Conservation (phyloP, 92 coral and sea anemone species). For the Epizoanthus rinbou region DNA sequence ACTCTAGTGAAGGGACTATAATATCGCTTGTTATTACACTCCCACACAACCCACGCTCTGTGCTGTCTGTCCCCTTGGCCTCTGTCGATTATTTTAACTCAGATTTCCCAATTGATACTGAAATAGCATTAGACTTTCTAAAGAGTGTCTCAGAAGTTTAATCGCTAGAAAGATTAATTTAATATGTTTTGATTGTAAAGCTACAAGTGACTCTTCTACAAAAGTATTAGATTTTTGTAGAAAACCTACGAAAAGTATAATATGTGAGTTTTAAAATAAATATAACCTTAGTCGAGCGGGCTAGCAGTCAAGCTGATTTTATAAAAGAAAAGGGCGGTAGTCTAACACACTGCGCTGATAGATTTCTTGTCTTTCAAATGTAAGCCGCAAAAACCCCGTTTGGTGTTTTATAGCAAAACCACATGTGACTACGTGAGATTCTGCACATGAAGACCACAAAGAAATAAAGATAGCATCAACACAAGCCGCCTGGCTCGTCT, state of each 20-base stretch:
- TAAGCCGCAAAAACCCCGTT: neutral
- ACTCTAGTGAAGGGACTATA: neutral
- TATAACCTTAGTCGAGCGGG: no score
- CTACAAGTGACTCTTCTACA: no score
- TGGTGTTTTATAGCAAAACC: neutral
- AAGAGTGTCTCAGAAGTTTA: no score
- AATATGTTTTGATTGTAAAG: no score
- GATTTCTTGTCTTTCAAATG: neutral
- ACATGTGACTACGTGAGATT: neutral
- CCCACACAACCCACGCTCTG: conserved; percentile 16
- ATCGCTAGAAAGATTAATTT: no score
- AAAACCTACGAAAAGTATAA: no score
- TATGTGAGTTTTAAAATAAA: no score
- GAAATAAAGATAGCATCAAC: neutral
- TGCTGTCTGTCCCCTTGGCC: neutral
- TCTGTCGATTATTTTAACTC: no score
- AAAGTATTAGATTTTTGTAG: no score
- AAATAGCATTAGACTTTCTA: no score
- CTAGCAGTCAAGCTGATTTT: neutral
- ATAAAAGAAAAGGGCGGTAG: neutral
- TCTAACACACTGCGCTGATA: neutral
- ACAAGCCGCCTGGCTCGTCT: neutral
- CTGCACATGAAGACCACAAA: neutral
- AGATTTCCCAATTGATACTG: no score
- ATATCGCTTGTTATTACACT: neutral